Percentiles rank a stretch among this genome's conserved stretches.
phyloP scores from a whole-genome alignment of 2,113 vertebrate species.

The Eptesicus fuscus region DNA sequence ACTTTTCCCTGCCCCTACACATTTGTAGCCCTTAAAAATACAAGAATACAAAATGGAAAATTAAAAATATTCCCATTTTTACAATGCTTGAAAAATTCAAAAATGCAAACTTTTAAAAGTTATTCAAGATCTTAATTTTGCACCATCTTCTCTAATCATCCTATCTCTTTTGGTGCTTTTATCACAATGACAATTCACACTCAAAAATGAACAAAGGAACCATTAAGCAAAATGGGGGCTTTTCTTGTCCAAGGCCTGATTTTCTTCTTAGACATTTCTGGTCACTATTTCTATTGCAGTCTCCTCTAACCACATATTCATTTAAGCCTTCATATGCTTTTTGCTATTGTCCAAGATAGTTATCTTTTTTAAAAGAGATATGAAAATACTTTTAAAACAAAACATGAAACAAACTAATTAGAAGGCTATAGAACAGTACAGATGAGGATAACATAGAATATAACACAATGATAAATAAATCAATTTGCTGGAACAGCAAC shows the following conservation, averaged over 20 bases:
- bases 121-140: background rate
- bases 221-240: background rate
- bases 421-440: background rate
- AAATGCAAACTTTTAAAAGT: background rate
- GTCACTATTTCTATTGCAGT: background rate
- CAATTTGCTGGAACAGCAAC: background rate
- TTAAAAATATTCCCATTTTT: background rate
- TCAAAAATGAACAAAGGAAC: background rate
- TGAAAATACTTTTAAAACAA: background rate
- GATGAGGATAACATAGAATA: background rate
- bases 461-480: background rate
- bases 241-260: background rate
- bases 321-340: background rate
- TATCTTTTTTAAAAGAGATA: background rate
- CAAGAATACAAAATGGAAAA: constrained; percentile 3
- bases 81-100: constrained; percentile 5
- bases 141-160: background rate
- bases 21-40: background rate
- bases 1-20: background rate
- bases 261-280: background rate
- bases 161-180: background rate
- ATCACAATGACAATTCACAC: background rate
- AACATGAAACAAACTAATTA: background rate
- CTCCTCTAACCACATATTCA: background rate
- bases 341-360: background rate